Evolutionary conservation across 2,113 vertebrate species (phyloP), one percentile per base, ranked within the genome.

Genomic region (Herpailurus yagouaroundi): DNA sequence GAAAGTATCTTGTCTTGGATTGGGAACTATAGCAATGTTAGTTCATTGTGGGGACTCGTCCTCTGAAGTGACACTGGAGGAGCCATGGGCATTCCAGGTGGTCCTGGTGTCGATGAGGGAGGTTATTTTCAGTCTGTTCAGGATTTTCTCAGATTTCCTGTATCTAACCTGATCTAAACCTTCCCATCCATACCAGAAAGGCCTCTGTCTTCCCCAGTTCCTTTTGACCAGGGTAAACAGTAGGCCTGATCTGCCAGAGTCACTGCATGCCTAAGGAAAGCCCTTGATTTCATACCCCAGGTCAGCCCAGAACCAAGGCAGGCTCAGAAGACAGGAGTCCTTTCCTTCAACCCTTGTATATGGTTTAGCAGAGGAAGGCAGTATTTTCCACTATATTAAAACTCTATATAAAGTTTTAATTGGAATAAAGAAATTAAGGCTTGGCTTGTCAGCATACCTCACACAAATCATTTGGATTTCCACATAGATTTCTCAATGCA

Each of bases 351-450:
- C 19, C 41, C 31, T 11, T 23, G 38, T 6, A 11, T 57, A 48
- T 8, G 6, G 5, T 55, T 89, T 55, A 92, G 76, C 71, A 92
- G 48, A 94, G 52, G 92, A 94, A 94, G 95, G 87, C 76, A 68
- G 36, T 76, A 83, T 92, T 93, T 95, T 94, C 69, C 38, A 69
- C 87, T 41, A 25, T 73, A 82, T 94, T 91, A 91, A 96, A 97
- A 95, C 69, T 84, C 92, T 95, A 71, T 95, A 71, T 84, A 92
- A 81, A 88, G 88, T 96, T 97, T 97, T 95, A 96, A 94, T 97
- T 89, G 93, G 76, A 93, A 94, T 97, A 85, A 97, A 98, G 85
- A 98, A 96, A 94, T 95, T 89, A 95, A 97, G 55, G 57, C 41
- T 33, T 94, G 87, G 80, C 94, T 95, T 91, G 81, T 95, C 81